These are phyloP conservation scores for Thinocorus orbignyianus DNA, from an alignment of 2,113 vertebrate genomes.

Conservation along the genomic window DNA sequence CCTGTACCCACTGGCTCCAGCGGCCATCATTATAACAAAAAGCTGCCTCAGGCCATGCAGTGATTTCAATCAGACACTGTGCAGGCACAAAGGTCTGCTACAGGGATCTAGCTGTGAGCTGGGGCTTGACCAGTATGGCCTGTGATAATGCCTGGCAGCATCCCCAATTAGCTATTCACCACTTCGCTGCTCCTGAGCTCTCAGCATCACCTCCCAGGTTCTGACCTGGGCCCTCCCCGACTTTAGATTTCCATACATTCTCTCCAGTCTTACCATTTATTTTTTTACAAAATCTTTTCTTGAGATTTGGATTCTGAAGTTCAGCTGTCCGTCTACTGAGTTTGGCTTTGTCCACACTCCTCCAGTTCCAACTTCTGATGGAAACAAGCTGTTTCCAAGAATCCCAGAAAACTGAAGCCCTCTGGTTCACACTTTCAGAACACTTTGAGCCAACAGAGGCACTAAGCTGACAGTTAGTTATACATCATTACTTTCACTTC, in stretches of 20 bases:
- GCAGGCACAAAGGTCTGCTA: background rate
- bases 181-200: background rate
- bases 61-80: background rate
- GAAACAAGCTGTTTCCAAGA: background rate
- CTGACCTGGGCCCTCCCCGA: background rate
- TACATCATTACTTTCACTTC: background rate
- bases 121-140: rapidly evolving
- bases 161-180: rapidly evolving
- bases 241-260: background rate
- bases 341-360: background rate
- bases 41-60: background rate
- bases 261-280: rapidly evolving
- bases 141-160: background rate
- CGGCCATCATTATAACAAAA: background rate
- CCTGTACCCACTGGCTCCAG: background rate
- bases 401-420: background rate
- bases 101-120: background rate
- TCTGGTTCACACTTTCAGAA: background rate
- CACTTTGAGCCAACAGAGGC: rapidly evolving
- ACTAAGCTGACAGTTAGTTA: background rate
- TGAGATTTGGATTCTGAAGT: background rate
- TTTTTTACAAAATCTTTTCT: background rate
- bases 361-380: background rate
- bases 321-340: background rate
- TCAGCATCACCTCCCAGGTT: background rate